Evolutionary conservation across 2,113 vertebrate species (phyloP), one percentile per base, ranked within the genome.

Genomic region (Bucco capensis): DNA sequence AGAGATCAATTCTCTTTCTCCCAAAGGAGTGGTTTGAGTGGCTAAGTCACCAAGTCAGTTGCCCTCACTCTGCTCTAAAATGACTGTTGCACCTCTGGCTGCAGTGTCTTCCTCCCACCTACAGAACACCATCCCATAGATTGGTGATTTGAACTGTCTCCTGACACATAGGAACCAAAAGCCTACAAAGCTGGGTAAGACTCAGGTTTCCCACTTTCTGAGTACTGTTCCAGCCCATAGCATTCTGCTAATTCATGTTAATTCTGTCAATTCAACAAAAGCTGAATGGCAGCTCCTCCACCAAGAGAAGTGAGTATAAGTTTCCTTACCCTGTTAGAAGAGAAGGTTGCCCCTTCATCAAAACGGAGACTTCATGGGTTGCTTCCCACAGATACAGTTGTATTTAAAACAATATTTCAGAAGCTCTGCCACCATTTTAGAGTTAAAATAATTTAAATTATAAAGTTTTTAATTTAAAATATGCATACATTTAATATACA

Each of bases 401-500:
- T 27, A 69, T 40, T 84, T 81, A 88, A 65, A 82, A 53, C 37
- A 61, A 6, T 78, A 58, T 72, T 88, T 89, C 69, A 92, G 66
- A 93, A 82, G 81, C 7, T 93, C 62, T 42, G 51, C 58, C 66
- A 96, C 62, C 19, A 22, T 69, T 92, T 84, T 9, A 53, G 64
- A 74, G 38, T 18, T n/a, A 74, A 77, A 74, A 66, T 50, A 80
- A 93, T 67, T 65, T 60, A 94, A 88, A 87, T 84, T 80, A 86
- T 60, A 57, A 91, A 51, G 67, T 49, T 78, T 96, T 95, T 96
- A 95, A 95, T 97, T 95, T 96, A 97, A 95, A 96, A 98, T 97
- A 98, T 96, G 93, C 94, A 95, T 97, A 97, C 95, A 86, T 97
- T 97, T 97, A 97, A 97, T 97, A 93, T 97, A 97, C 97, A 98